Evolutionary conservation across 2,113 vertebrate species (phyloP).

Genomic region (Hydropotes inermis): DNA sequence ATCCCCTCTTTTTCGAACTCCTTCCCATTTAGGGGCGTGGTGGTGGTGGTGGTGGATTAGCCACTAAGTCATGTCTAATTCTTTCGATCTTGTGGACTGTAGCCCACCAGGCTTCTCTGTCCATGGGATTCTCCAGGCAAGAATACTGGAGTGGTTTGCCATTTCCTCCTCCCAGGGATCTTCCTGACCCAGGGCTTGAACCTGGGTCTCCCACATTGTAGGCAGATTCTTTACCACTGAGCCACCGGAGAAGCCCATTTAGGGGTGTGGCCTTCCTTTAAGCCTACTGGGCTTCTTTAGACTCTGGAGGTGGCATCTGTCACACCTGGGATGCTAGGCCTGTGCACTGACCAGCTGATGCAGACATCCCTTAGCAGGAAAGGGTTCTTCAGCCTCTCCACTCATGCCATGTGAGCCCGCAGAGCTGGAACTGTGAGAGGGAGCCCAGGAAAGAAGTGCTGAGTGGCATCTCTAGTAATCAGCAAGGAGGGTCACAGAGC

Average conservation of each 20-base stretch:
- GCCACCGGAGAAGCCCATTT: neutral
- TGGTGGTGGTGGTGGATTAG: neutral
- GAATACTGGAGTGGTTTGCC: neutral
- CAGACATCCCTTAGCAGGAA: neutral
- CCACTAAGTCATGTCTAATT: neutral
- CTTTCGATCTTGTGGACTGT: neutral
- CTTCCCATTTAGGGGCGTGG: neutral
- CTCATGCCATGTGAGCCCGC: fast-evolving
- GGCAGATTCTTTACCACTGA: neutral
- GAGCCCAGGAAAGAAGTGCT: neutral
- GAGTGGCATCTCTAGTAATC: no score
- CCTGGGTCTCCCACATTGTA: neutral
- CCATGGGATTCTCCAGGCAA: neutral
- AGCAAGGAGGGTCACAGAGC: neutral
- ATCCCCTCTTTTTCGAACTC: fast-evolving
- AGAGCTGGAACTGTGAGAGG: fast-evolving
- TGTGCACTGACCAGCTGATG: neutral
- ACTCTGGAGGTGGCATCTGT: neutral
- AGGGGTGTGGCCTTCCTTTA: neutral
- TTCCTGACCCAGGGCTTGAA: neutral
- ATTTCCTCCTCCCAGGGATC: neutral
- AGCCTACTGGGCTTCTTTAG: neutral
- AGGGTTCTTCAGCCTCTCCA: neutral
- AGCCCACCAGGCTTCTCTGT: neutral
- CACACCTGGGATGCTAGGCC: neutral